Base-by-base conservation (phyloP, 1,140 invertebrate genomes). In the Nautilus pompilius region DNA sequence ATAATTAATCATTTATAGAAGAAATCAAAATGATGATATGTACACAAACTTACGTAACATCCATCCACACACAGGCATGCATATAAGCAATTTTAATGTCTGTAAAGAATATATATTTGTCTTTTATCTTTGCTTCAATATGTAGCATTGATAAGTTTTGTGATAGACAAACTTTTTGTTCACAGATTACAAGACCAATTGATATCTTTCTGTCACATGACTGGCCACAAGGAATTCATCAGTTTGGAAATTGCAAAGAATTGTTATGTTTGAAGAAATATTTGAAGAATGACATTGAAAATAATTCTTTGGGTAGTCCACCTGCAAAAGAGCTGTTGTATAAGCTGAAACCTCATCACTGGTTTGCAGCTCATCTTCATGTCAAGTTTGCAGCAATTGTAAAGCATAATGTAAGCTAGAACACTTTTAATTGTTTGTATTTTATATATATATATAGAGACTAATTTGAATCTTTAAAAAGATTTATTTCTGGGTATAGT, bases 281-380 rank as follows among this genome's bases (percentile, higher is more conserved):
- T 83, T 93, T 95, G 75, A 89, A 88, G 68, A 85, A 89, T 45
- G 96, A 99, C 71, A 89, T 99, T 70, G 87, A 92, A 62, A 84
- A 84, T 3, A 88, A 91, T 74, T 82, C 86, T 57, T 82, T 99
- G 5, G 97, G 97, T 5, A 97, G 91, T 85, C 87, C 88, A 45
- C 90, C 93, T 30, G 87, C 88, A 34, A 88, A 90, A 81, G 90
- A 95, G 69, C 79, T 99, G 15, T 80, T 99, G 2, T 79, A 89
- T 53, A 74, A 85, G 41, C 76, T 99, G 46, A 87, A 92, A 79
- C 97, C 97, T 20, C 82, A 84, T 0, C 95, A 93, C 82, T 99
- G 96, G 96, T 99, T 99, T 85, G 85, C 96, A 51, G 97, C 95
- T 51, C 97, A 99, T 87, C 86, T 99, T 51, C 97, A 99, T 84